phyloP scores from a whole-genome alignment of 2,888 invertebrate species.

The Epicampocera succincta region DNA sequence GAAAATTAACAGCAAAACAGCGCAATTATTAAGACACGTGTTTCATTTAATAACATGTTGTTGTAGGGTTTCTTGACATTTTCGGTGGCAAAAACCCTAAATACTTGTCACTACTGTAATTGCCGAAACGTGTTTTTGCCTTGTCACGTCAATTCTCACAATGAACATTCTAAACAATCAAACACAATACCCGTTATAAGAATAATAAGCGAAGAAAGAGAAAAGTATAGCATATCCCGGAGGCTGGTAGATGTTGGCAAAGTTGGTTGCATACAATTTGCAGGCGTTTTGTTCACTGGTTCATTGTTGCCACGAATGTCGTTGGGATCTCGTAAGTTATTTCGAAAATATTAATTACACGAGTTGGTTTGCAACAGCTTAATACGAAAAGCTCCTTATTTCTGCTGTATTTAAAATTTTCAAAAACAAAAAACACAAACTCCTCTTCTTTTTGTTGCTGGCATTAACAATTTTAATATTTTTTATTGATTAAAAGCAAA shows the following conservation, averaged over 20 bases:
- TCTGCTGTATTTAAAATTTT: neutral
- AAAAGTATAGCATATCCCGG: slow-evolving; percentile 21
- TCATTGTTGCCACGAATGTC: neutral
- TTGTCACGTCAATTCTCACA: neutral
- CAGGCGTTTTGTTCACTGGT: neutral
- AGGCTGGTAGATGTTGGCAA: slow-evolving; percentile 32
- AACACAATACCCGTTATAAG: neutral
- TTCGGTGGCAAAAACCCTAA: slow-evolving; percentile 39
- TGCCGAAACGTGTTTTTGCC: slow-evolving; percentile 47
- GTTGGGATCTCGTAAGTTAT: slow-evolving; percentile 30
- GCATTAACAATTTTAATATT: too few relatives aligned
- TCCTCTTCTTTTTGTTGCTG: neutral
- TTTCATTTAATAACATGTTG: slow-evolving; percentile 32
- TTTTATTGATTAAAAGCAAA: too few relatives aligned
- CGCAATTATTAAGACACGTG: slow-evolving; percentile 38
- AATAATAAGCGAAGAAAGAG: too few relatives aligned
- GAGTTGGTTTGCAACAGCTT: slow-evolving; percentile 21
- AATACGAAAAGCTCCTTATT: neutral
- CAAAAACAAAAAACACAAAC: neutral
- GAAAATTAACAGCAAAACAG: slow-evolving; percentile 34
- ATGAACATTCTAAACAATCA: neutral
- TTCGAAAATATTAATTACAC: slow-evolving; percentile 30
- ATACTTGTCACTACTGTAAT: slow-evolving; percentile 55
- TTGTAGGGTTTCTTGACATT: slow-evolving; percentile 8
- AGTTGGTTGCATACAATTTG: neutral